These are phyloP conservation scores for Dermochelys coriacea DNA, from an alignment of 2,797 vertebrate species.

Conservation along the genomic window DNA sequence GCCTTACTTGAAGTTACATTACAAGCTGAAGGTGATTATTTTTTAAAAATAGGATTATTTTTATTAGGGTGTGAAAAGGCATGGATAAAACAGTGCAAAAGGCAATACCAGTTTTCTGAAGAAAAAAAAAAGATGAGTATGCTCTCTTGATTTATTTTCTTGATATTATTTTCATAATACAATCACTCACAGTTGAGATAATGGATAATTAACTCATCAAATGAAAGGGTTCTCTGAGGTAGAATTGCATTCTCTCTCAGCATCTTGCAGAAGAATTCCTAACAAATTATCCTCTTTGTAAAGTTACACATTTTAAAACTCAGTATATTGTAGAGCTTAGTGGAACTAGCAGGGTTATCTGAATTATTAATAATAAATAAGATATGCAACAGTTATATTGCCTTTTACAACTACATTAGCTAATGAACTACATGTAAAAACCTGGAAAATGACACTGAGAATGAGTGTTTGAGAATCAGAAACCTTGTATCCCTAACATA, in stretches of 20 bases:
- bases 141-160: background rate
- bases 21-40: background rate
- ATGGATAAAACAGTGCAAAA: background rate
- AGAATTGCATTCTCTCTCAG: background rate
- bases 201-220: background rate
- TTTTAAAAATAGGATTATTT: background rate
- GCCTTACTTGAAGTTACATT: background rate
- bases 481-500: background rate
- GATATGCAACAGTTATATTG: background rate
- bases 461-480: background rate
- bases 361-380: background rate
- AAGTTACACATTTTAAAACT: background rate
- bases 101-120: background rate
- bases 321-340: background rate
- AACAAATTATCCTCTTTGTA: background rate
- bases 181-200: background rate
- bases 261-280: background rate
- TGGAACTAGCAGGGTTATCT: background rate
- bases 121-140: background rate
- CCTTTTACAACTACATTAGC: background rate
- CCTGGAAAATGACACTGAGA: background rate
- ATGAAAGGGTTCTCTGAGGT: background rate
- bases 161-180: background rate
- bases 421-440: background rate
- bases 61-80: background rate